Conservation (phyloP, 1,140 invertebrate genomes). For the silkworm (Bombyx mori) region DNA sequence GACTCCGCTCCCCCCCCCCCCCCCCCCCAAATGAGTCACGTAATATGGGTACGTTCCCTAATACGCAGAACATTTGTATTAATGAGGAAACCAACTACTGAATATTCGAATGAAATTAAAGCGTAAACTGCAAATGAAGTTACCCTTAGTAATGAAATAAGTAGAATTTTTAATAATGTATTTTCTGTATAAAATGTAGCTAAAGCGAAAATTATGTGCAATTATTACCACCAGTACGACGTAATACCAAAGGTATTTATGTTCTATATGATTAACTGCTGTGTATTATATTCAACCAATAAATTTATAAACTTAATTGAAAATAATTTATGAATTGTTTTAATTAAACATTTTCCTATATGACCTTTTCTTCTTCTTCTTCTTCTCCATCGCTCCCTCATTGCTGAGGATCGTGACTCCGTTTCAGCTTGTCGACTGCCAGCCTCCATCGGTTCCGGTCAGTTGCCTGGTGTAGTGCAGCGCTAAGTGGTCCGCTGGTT, state of each 20-base stretch:
- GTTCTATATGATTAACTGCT: conserved; percentile 48
- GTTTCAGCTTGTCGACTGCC: too few species aligned
- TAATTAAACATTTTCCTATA: conserved; percentile 1
- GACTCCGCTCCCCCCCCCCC: too few species aligned
- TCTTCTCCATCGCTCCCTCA: too few species aligned
- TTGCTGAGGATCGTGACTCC: too few species aligned
- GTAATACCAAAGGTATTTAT: conserved; percentile 62
- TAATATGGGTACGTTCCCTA: too few species aligned
- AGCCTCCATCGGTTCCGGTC: too few species aligned
- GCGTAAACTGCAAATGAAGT: conserved; percentile 6
- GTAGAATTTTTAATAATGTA: conserved; percentile 47
- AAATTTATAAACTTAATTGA: conserved; percentile 38
- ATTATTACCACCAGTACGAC: conserved; percentile 50
- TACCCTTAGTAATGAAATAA: conserved; percentile 30
- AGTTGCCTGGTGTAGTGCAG: too few species aligned
- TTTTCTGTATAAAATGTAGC: conserved; percentile 62
- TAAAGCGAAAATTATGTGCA: conserved; percentile 60
- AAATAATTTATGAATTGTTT: conserved; percentile 10
- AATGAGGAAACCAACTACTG: too few species aligned
- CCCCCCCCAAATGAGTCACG: too few species aligned
- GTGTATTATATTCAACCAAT: conserved; percentile 64
- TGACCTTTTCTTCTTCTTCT: background rate
- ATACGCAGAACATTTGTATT: too few species aligned
- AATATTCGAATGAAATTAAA: too few species aligned
- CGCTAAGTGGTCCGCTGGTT: too few species aligned